Percentiles rank a stretch among this genome's conserved stretches.
Evolutionary conservation across 2,888 invertebrate species (phyloP).

Genomic region (Pharmacophagus antenor): DNA sequence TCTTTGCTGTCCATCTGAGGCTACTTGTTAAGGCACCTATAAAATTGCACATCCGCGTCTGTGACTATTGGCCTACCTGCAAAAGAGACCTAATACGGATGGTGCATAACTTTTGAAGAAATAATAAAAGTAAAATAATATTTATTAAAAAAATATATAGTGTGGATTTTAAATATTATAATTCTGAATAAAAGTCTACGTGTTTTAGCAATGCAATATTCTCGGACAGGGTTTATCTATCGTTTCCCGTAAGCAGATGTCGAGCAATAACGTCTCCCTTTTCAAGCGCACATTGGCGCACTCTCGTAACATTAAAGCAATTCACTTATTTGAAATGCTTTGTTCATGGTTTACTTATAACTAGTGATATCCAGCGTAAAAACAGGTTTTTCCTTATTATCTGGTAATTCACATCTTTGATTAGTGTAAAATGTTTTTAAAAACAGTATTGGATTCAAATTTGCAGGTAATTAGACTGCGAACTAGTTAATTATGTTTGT

Average conservation of each 20-base stretch:
- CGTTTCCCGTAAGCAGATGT: slow-evolving; percentile 59
- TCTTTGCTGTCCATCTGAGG: too few relatives aligned
- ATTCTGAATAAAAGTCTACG: background rate
- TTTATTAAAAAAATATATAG: background rate
- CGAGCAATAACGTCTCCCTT: slow-evolving; percentile 56
- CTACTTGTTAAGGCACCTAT: too few relatives aligned
- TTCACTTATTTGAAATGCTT: slow-evolving; percentile 48
- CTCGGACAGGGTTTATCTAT: slow-evolving; percentile 21
- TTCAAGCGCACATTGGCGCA: slow-evolving; percentile 55
- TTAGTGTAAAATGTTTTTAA: too few relatives aligned
- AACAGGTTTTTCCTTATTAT: background rate
- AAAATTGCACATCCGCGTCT: too few relatives aligned
- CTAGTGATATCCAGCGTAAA: background rate
- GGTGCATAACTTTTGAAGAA: too few relatives aligned
- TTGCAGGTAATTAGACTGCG: too few relatives aligned
- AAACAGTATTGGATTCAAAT: too few relatives aligned
- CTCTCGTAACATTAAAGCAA: slow-evolving; percentile 63
- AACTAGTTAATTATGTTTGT: too few relatives aligned
- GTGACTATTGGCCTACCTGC: too few relatives aligned
- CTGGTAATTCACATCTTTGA: too few relatives aligned
- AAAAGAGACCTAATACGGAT: too few relatives aligned
- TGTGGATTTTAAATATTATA: background rate
- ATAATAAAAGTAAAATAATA: background rate
- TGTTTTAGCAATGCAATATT: slow-evolving; percentile 6
- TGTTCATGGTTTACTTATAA: background rate